Percentiles rank a stretch among this genome's conserved stretches.
phyloP scores from a whole-genome alignment of 2,113 vertebrate species.

The Phaethon lepturus region DNA sequence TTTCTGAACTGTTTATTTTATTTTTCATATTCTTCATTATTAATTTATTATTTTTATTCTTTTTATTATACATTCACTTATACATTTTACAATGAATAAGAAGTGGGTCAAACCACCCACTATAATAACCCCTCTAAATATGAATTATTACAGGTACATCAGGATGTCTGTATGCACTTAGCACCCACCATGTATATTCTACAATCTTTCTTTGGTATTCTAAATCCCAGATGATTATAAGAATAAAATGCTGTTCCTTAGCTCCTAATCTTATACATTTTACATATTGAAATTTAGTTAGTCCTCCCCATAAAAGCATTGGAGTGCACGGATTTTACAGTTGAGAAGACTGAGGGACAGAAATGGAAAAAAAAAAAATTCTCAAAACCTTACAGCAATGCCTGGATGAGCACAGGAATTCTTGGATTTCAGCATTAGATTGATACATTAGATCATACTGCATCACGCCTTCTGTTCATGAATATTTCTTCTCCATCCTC shows the following conservation, averaged over 20 bases:
- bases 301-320: not conserved
- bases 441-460: not conserved
- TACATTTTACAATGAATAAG: not conserved
- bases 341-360: not conserved
- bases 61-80: not conserved
- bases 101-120: not conserved
- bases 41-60: not conserved
- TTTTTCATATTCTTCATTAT: not conserved
- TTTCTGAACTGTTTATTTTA: not conserved
- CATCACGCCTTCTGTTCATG: not conserved
- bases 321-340: not conserved
- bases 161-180: not conserved
- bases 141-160: not conserved
- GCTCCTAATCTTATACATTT: not conserved
- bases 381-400: not conserved
- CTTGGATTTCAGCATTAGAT: not conserved
- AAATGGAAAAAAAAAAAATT: not conserved
- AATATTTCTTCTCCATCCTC: conserved; percentile 23
- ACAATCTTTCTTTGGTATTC: not conserved
- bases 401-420: not conserved
- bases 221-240: not conserved
- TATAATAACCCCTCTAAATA: not conserved
- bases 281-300: not conserved
- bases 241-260: not conserved
- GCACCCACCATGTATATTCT: not conserved